Conservation (phyloP, 2,888 invertebrate genomes). For the Amiota communis region DNA sequence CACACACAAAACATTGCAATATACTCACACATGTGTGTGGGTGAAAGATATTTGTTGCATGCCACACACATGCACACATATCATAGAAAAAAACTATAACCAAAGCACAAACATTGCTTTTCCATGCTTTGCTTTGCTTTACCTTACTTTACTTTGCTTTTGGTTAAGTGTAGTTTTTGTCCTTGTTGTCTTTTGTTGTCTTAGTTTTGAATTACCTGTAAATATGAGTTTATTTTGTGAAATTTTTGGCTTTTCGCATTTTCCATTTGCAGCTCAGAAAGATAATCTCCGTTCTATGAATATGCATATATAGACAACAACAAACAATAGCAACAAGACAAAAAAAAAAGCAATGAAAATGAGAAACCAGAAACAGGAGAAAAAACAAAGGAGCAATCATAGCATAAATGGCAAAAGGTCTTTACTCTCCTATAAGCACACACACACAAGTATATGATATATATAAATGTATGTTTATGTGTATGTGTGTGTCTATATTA, state of each 20-base stretch:
- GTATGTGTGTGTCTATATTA: background rate
- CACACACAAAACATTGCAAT: background rate
- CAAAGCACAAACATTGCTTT: background rate
- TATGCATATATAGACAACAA: constrained; percentile 6
- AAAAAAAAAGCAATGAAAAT: background rate
- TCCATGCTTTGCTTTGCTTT: no score
- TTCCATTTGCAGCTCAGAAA: constrained; percentile 26
- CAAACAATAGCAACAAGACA: constrained; percentile 14
- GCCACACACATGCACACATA: background rate
- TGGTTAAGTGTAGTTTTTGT: no score
- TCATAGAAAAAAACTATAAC: background rate
- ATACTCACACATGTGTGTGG: background rate
- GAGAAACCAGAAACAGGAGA: no score
- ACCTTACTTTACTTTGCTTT: no score
- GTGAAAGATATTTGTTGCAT: no score
- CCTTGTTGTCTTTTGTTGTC: background rate
- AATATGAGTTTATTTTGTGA: constrained; percentile 30
- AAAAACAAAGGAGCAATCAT: no score
- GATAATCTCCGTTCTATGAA: constrained; percentile 26
- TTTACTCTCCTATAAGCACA: background rate
- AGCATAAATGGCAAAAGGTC: no score
- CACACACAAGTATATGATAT: background rate
- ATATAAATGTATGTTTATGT: no score
- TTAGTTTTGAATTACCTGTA: constrained; percentile 21
- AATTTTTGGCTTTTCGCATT: constrained; percentile 27